These are phyloP conservation scores for Xerus inauris DNA, from an alignment of 2,113 vertebrate species.

Conservation along the genomic window DNA sequence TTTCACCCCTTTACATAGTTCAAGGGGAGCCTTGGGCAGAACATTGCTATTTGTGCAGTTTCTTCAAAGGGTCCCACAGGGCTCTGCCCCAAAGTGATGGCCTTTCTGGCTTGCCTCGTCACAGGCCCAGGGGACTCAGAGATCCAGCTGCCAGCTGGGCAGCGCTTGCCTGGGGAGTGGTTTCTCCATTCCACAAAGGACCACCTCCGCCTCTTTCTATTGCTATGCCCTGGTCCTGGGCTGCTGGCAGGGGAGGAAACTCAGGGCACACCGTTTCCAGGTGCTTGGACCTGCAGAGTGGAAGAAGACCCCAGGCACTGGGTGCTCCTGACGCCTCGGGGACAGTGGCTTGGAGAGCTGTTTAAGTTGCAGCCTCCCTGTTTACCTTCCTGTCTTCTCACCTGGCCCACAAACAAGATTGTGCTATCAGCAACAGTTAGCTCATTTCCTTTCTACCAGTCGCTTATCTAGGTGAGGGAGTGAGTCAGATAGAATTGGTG, in stretches of 20 bases:
- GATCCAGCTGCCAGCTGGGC: not conserved
- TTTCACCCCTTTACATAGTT: not conserved
- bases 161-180: not conserved
- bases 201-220: not conserved
- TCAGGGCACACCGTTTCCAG: not conserved
- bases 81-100: not conserved
- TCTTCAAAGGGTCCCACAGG: not conserved
- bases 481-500: not conserved
- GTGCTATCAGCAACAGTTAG: not conserved
- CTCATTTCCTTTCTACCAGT: not conserved
- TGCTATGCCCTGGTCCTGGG: not conserved
- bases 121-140: not conserved
- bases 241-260: not conserved
- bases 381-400: not conserved
- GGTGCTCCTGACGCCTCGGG: rapidly evolving
- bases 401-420: not conserved
- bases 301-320: not conserved
- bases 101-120: not conserved
- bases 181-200: not conserved
- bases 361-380: not conserved
- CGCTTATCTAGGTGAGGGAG: not conserved
- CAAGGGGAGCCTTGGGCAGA: not conserved
- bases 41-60: not conserved
- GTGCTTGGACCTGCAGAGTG: not conserved
- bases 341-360: not conserved